Percentiles rank a stretch among this genome's conserved stretches.
These are phyloP conservation scores for Drosophila takahashii DNA, from an alignment of 1,140 invertebrate species.

Conservation along the genomic window DNA sequence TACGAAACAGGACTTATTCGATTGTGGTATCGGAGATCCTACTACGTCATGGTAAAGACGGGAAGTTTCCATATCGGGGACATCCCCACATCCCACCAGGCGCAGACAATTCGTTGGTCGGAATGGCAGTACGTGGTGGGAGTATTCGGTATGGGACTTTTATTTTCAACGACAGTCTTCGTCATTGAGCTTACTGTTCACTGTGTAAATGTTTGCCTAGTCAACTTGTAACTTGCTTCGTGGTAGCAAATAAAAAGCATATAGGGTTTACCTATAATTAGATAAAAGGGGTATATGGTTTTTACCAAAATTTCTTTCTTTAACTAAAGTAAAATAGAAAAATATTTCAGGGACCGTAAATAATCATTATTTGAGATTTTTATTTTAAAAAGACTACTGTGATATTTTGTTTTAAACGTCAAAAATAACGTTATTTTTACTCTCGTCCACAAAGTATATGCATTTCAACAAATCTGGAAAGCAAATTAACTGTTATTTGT, in stretches of 20 bases:
- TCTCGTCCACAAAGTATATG: no score
- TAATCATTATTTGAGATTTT: no score
- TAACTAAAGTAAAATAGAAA: neutral
- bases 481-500: no score
- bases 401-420: no score
- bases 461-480: no score
- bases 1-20: slow-evolving; percentile 12
- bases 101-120: slow-evolving; percentile 3
- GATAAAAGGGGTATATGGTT: neutral
- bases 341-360: no score
- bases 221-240: slow-evolving; percentile 8
- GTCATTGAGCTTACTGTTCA: slow-evolving; percentile 29
- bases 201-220: slow-evolving; percentile 50
- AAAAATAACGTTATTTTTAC: no score
- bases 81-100: neutral
- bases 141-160: slow-evolving; percentile 16
- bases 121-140: slow-evolving; percentile 15
- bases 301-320: neutral
- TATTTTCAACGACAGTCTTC: neutral
- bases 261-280: neutral
- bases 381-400: no score
- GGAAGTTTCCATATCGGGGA: slow-evolving; percentile 19
- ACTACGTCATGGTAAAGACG: slow-evolving; percentile 28
- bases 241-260: neutral
- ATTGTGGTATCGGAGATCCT: slow-evolving; percentile 6